These are phyloP conservation scores for Carassius carassius DNA, from an alignment of 2,113 vertebrate genomes.

Conservation along the genomic window DNA sequence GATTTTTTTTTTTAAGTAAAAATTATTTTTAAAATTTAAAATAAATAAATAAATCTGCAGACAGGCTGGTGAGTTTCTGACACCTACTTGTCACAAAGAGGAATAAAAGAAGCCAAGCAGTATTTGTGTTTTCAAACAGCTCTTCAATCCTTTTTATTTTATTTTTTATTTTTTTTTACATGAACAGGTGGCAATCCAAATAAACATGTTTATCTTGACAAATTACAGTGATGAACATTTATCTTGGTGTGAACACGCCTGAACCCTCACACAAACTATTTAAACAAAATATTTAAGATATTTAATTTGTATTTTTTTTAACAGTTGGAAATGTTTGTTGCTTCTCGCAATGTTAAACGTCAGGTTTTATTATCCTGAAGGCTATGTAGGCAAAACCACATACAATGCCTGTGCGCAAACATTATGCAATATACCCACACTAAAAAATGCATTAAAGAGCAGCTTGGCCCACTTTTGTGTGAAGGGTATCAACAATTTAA, in stretches of 20 bases:
- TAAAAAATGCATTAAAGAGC: conserved; percentile 35
- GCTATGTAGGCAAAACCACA: conserved; percentile 15
- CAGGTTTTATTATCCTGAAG: not conserved
- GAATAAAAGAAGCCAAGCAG: not conserved
- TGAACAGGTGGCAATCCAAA: not conserved
- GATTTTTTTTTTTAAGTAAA: no score
- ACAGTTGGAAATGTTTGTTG: not conserved
- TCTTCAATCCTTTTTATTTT: not conserved
- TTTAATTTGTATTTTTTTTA: not conserved
- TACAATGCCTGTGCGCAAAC: not conserved
- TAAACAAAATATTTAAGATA: not conserved
- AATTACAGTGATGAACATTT: not conserved
- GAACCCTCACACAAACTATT: not conserved
- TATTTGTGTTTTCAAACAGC: not conserved
- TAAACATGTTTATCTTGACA: not conserved
- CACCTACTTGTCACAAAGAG: not conserved
- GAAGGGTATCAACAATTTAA: conserved; percentile 37
- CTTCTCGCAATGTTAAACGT: not conserved
- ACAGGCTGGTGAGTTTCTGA: not conserved
- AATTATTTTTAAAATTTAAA: no score
- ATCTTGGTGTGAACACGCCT: not conserved
- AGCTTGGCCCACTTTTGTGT: conserved; percentile 1
- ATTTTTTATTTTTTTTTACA: no score
- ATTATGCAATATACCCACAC: conserved; percentile 19
- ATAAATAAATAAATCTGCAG: no score